Conservation (phyloP, 1,140 invertebrate species). For the Habropoda laboriosa region DNA sequence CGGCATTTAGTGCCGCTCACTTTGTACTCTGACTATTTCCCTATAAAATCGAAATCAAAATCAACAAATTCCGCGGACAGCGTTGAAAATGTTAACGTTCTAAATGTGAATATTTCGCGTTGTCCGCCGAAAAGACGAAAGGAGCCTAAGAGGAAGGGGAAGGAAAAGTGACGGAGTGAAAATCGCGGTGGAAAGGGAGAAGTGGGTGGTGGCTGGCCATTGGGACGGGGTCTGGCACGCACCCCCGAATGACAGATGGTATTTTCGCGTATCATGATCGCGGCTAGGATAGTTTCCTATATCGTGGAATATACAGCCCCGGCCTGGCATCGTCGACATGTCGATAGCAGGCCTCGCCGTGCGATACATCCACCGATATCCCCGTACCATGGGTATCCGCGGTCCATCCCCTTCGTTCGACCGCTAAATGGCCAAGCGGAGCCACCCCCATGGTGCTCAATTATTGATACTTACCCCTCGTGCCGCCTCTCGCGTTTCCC, state of each 20-base stretch:
- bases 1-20: not conserved
- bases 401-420: conserved; percentile 70
- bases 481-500: conserved; percentile 49
- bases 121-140: not conserved
- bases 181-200: conserved; percentile 30
- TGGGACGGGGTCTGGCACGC: conserved; percentile 62
- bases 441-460: conserved; percentile 77
- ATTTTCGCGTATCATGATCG: conserved; percentile 79
- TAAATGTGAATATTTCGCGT: no score
- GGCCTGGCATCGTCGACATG: conserved; percentile 79
- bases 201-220: conserved; percentile 29
- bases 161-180: conserved; percentile 16
- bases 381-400: conserved; percentile 66
- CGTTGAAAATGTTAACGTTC: no score
- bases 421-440: conserved; percentile 78
- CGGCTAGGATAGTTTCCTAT: conserved; percentile 75
- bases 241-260: conserved; percentile 77
- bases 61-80: no score
- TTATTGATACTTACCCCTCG: conserved; percentile 78
- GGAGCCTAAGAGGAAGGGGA: not conserved
- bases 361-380: conserved; percentile 79
- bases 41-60: no score
- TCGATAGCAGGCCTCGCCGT: conserved; percentile 80
- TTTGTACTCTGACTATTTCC: no score
- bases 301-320: conserved; percentile 71